Evolutionary conservation across 1,140 invertebrate species (phyloP).

Genomic region (Halictus rubicundus): DNA sequence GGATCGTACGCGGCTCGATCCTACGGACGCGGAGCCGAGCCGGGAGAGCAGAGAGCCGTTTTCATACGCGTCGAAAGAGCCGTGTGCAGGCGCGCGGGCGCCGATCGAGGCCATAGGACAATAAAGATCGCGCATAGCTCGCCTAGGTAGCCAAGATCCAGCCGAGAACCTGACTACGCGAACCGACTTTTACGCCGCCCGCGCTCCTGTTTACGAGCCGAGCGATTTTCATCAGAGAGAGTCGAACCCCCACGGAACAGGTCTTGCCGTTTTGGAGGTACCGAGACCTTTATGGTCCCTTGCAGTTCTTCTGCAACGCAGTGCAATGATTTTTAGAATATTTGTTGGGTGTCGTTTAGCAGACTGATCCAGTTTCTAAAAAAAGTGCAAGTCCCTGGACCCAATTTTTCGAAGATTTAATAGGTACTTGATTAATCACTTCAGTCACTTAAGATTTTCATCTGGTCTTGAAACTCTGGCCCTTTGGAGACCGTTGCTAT

Average conservation of each 20-base stretch:
- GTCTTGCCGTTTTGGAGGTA: not conserved
- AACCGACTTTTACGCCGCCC: slow-evolving; percentile 23
- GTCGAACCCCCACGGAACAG: not conserved
- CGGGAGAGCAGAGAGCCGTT: slow-evolving; percentile 19
- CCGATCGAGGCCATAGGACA: slow-evolving; percentile 23
- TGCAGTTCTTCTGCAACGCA: no score
- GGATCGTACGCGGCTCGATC: slow-evolving; percentile 35
- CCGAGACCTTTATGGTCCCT: no score
- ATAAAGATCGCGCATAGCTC: slow-evolving; percentile 40
- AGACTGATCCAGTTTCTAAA: no score
- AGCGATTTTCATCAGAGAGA: not conserved
- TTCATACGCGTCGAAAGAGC: slow-evolving; percentile 16
- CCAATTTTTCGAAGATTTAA: no score
- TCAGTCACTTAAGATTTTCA: no score
- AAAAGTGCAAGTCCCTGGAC: no score
- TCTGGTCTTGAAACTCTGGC: no score
- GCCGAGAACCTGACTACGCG: slow-evolving; percentile 40
- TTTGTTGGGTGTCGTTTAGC: no score
- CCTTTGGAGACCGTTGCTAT: no score
- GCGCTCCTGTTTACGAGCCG: slow-evolving; percentile 4
- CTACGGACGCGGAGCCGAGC: slow-evolving; percentile 27
- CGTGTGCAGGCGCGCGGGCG: not conserved
- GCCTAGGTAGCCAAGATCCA: slow-evolving; percentile 54
- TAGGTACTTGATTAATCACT: no score
- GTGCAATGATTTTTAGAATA: no score